Percentiles rank a stretch among this genome's conserved stretches.
phyloP scores from a whole-genome alignment of 2,888 invertebrate genomes.

The Caenorhabditis drosophilae region DNA sequence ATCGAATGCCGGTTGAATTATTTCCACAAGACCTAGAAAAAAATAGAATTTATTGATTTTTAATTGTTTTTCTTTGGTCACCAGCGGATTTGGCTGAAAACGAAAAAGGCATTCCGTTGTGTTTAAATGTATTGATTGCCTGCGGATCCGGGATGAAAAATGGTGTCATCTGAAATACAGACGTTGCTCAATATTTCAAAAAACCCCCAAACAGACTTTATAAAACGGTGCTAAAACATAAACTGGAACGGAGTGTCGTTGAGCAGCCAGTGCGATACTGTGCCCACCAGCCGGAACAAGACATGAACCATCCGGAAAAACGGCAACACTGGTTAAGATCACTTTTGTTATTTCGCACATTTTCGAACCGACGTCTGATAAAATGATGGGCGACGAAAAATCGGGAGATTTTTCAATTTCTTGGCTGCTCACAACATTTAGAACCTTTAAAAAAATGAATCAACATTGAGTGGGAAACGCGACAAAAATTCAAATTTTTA shows the following conservation, averaged over 20 bases:
- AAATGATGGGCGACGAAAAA: conserved; percentile 26
- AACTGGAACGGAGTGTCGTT: conserved; percentile 60
- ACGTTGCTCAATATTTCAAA: no score
- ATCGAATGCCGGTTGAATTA: conserved; percentile 56
- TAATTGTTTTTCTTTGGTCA: no score
- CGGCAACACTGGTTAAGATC: conserved; percentile 53
- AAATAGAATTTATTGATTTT: no score
- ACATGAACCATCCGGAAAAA: conserved; percentile 63
- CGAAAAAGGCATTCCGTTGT: conserved; percentile 10
- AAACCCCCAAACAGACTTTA: no score
- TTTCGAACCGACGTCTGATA: conserved; percentile 37
- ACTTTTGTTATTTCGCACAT: conserved; percentile 52
- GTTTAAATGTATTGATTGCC: conserved; percentile 31
- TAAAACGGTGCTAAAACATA: conserved; percentile 59
- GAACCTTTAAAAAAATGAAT: conserved; percentile 7
- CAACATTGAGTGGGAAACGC: not conserved
- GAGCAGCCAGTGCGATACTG: conserved; percentile 56
- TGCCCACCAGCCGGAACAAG: conserved; percentile 58
- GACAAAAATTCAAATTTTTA: conserved; percentile 8
- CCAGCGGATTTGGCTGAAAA: conserved; percentile 12
- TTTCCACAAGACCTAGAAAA: conserved; percentile 40
- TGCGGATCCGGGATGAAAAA: conserved; percentile 42
- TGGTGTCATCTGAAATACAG: no score
- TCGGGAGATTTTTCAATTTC: conserved; percentile 36
- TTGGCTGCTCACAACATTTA: conserved; percentile 6